Evolutionary conservation across 64 coral and sea anemone species (phyloP).

Genomic region (Dendronephthya gigantea): DNA sequence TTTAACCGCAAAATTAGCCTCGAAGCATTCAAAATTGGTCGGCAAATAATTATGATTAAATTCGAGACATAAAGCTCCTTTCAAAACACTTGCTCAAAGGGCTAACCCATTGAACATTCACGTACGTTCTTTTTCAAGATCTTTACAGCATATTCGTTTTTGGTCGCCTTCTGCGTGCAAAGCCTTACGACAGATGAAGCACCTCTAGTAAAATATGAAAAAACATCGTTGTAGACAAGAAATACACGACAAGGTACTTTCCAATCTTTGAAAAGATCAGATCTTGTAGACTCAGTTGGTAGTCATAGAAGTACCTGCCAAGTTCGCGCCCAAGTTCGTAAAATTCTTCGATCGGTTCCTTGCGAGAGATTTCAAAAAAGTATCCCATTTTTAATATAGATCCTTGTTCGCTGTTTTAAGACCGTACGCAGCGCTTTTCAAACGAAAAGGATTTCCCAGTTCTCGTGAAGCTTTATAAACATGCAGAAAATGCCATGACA

Average conservation of each 20-base stretch:
- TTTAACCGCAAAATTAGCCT: neutral
- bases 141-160: conserved; percentile 75
- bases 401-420: too few relatives aligned
- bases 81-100: neutral
- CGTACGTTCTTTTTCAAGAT: conserved; percentile 89
- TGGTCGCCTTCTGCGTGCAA: conserved; percentile 60
- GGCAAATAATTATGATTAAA: neutral
- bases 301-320: conserved; percentile 51
- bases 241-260: too few relatives aligned
- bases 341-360: conserved; percentile 72
- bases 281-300: neutral
- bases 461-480: too few relatives aligned
- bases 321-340: conserved; percentile 64
- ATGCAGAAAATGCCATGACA: too few relatives aligned
- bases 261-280: neutral
- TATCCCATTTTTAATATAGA: conserved; percentile 33
- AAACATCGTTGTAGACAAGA: too few relatives aligned
- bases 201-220: conserved; percentile 38
- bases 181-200: conserved; percentile 75
- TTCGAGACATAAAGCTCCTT: neutral
- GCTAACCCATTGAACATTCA: neutral
- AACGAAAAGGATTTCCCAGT: too few relatives aligned
- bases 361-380: conserved; percentile 65
- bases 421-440: too few relatives aligned
- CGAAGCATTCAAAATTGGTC: neutral